Base-by-base conservation (phyloP, 2,888 invertebrate genomes). In the Hartigia nigra region DNA sequence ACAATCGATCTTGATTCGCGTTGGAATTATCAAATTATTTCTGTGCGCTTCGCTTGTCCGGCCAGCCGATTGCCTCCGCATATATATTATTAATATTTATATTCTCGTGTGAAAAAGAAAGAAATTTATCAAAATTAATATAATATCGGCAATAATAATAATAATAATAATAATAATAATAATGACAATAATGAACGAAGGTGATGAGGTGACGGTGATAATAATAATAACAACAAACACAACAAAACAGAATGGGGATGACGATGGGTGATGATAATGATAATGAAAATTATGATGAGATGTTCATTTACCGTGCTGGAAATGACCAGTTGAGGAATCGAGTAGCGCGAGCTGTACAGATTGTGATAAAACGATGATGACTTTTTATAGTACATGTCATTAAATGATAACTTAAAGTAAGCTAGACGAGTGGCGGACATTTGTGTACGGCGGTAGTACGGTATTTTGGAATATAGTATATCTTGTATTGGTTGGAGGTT, bases 311-410 rank as follows among this genome's bases (percentile, higher is more conserved):
- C 55, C 55, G 55, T 55, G 55, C 55, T 55, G 55, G 23, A 55
- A 55, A 55, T 55, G 55, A 55, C 23, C 23, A 23, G 23, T 55
- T 23, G 55, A 55, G 72, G 14, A 31, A 75, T 75, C 36, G 75
- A 75, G 69, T 79, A 79, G 77, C 77, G 74, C 79, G 79, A 79
- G 79, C 79, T 79, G 79, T 79, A 79, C 79, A 79, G 79, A 79
- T 79, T 79, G 77, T 34, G 77, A 79, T 79, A 77, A 77, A 74
- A 74, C 74, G 79, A 79, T 75, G 79, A 39, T 75, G 75, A 34
- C 79, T 37, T 74, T 77, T 79, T 79, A 77, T 79, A 79, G 74
- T 79, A 79, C 79, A 79, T 74, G 75, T 79, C 77, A 74, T 77
- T 78, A 75, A 79, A 77, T 77, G 77, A 79, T 79, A 75, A 77